Conservation (phyloP, 2,888 invertebrate species). For the Alviniconcha strummeri region DNA sequence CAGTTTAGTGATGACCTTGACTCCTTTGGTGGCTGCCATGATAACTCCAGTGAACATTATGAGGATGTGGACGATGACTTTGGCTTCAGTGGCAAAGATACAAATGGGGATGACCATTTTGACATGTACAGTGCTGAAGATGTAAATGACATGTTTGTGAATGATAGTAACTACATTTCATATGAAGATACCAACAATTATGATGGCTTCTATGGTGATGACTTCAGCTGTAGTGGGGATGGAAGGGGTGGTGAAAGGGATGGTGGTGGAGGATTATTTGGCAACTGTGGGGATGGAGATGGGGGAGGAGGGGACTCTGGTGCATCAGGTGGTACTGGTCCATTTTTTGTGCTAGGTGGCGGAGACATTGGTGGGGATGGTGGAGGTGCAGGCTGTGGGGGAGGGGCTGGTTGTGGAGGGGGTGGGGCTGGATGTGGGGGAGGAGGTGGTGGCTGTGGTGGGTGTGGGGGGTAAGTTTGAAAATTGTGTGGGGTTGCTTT, state of each 20-base stretch:
- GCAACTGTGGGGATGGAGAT: conserved; percentile 38
- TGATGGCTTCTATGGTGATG: conserved; percentile 21
- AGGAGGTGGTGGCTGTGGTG: conserved; percentile 34
- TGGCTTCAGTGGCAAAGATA: conserved; percentile 26
- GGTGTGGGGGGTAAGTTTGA: conserved; percentile 34
- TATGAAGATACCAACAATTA: conserved; percentile 26
- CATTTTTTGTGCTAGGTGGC: conserved; percentile 34
- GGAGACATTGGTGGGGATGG: conserved; percentile 38
- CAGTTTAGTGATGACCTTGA: conserved; percentile 20
- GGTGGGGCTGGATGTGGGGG: conserved; percentile 41
- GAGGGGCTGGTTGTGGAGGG: conserved; percentile 37
- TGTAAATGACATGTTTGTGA: conserved; percentile 18
- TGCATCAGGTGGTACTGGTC: conserved; percentile 18
- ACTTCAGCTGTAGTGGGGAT: conserved; percentile 34
- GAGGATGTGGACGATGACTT: conserved; percentile 22
- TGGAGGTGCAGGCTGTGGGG: conserved; percentile 37
- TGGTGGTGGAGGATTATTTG: conserved; percentile 33
- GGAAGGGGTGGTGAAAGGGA: conserved; percentile 33
- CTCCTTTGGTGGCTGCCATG: neutral
- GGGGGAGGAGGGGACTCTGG: conserved; percentile 35
- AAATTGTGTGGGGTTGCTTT: conserved; percentile 12
- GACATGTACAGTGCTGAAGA: conserved; percentile 11
- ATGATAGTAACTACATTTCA: conserved; percentile 27
- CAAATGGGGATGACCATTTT: conserved; percentile 17
- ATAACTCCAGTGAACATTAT: conserved; percentile 14